These are phyloP conservation scores for Ptilorrhoa leucosticta DNA, from an alignment of 2,113 vertebrate genomes.

Conservation along the genomic window DNA sequence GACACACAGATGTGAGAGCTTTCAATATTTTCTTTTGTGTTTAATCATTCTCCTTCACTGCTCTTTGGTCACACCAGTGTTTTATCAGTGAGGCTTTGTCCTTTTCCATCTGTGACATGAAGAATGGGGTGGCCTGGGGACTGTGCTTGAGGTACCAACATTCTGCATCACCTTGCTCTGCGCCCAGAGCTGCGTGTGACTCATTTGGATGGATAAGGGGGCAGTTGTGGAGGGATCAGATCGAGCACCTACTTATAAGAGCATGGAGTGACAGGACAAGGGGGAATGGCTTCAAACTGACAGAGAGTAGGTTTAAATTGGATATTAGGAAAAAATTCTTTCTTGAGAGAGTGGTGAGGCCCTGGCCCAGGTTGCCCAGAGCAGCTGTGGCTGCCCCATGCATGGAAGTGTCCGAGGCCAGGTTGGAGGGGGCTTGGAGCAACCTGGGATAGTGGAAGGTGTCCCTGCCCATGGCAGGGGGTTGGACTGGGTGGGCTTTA, in stretches of 20 bases:
- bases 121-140: background rate
- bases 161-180: background rate
- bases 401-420: background rate
- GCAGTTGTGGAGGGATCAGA: background rate
- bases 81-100: background rate
- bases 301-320: background rate
- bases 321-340: background rate
- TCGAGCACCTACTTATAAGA: background rate
- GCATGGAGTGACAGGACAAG: background rate
- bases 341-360: background rate
- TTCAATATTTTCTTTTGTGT: background rate
- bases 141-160: background rate
- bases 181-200: rapidly evolving
- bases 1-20: background rate
- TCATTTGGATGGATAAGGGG: background rate
- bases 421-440: background rate
- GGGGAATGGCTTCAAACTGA: background rate
- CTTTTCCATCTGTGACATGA: background rate
- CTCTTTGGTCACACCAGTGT: background rate
- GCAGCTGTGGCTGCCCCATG: background rate
- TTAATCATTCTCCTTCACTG: background rate
- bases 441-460: rapidly evolving
- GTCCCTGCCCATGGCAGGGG: background rate
- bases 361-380: background rate
- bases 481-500: background rate